Conservation (phyloP, 2,888 invertebrate species). For the Nephrocerus scutellatus region DNA sequence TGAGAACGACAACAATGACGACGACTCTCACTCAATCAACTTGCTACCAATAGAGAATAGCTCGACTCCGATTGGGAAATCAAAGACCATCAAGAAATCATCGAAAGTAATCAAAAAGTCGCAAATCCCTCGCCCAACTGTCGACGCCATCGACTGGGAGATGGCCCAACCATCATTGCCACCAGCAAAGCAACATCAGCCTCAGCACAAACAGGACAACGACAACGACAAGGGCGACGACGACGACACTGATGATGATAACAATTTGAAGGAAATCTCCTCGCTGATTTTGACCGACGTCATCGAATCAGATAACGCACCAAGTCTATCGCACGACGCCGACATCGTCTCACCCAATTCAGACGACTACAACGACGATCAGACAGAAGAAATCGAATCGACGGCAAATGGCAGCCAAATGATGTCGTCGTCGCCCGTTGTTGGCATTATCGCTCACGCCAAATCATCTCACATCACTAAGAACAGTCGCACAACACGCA, state of each 20-base stretch:
- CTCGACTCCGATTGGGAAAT: neutral
- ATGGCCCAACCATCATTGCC: neutral
- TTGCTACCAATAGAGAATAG: too few relatives aligned
- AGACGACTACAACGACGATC: slow-evolving; percentile 5
- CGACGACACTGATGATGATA: slow-evolving; percentile 9
- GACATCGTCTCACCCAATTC: slow-evolving; percentile 10
- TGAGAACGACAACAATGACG: too few relatives aligned
- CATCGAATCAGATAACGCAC: slow-evolving; percentile 10
- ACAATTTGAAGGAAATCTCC: slow-evolving; percentile 15
- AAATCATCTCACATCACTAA: slow-evolving; percentile 5
- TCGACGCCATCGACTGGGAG: slow-evolving; percentile 1
- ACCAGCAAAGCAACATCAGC: too few relatives aligned
- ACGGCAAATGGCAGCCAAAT: too few relatives aligned
- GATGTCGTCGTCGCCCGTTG: too few relatives aligned
- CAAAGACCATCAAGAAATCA: slow-evolving; percentile 1
- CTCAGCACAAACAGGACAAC: too few relatives aligned
- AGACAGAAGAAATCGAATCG: neutral
- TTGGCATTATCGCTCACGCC: too few relatives aligned
- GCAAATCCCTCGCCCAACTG: slow-evolving; percentile 2
- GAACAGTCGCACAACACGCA: slow-evolving; percentile 9
- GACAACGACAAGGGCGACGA: too few relatives aligned
- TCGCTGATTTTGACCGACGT: slow-evolving; percentile 14
- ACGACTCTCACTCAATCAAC: too few relatives aligned
- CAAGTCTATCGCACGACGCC: slow-evolving; percentile 12
- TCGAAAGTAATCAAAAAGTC: neutral